Conservation (phyloP, 2,888 invertebrate genomes). For the Seira musarum region DNA sequence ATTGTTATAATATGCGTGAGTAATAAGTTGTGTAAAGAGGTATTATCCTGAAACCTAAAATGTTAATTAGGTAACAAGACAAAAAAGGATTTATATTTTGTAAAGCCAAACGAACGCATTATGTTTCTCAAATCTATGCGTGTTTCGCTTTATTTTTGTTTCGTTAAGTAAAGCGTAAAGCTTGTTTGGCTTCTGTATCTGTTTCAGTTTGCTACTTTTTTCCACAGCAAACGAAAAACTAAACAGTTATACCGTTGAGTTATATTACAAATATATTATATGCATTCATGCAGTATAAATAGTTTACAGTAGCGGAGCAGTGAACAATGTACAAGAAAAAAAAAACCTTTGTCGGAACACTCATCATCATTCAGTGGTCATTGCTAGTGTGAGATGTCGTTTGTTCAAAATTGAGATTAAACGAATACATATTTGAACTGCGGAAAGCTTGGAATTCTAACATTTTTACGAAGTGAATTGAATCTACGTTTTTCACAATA, state of each 20-base stretch:
- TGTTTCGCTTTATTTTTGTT: conserved; percentile 11
- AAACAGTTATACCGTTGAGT: too few relatives aligned
- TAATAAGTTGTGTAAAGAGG: neutral
- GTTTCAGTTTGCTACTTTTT: too few relatives aligned
- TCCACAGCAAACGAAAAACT: too few relatives aligned
- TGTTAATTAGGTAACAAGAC: conserved; percentile 51
- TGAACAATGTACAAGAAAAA: neutral
- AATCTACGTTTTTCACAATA: too few relatives aligned
- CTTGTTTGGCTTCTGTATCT: conserved; percentile 1
- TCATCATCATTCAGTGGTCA: neutral
- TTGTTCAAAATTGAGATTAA: too few relatives aligned
- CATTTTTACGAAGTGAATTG: too few relatives aligned
- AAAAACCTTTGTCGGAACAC: neutral
- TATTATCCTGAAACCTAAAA: neutral
- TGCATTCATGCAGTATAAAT: too few relatives aligned
- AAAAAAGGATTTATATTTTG: neutral
- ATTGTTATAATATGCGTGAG: conserved; percentile 1
- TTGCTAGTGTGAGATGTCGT: too few relatives aligned
- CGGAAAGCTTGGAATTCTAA: too few relatives aligned
- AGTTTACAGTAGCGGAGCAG: neutral
- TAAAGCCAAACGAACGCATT: neutral
- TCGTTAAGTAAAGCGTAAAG: neutral
- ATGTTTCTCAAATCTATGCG: neutral
- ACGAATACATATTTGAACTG: too few relatives aligned
- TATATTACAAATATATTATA: too few relatives aligned